These are phyloP conservation scores for Catharus minimus DNA, from an alignment of 2,113 vertebrate genomes.

Conservation along the genomic window DNA sequence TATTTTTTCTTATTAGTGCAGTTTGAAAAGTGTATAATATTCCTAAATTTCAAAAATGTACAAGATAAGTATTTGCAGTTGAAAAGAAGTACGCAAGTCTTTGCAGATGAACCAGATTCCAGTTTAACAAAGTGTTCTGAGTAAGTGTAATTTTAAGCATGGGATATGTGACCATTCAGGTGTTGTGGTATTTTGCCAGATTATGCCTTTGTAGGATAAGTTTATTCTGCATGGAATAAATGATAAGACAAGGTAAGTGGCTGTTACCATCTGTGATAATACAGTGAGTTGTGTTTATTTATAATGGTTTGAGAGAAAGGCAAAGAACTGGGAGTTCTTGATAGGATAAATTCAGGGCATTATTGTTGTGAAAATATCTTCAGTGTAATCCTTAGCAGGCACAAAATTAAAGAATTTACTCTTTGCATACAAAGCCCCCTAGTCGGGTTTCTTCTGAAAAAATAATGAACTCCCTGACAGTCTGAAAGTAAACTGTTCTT, in stretches of 20 bases:
- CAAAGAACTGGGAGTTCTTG: background rate
- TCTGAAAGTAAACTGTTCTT: background rate
- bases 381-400: background rate
- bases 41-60: background rate
- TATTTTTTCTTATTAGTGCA: background rate
- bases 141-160: background rate
- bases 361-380: background rate
- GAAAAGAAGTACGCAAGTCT: background rate
- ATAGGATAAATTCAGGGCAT: background rate
- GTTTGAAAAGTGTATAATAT: background rate
- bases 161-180: background rate
- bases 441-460: background rate
- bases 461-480: background rate
- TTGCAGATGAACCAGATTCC: background rate
- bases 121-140: background rate
- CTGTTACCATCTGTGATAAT: background rate
- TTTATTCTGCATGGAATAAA: background rate
- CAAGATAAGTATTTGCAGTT: background rate
- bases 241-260: background rate
- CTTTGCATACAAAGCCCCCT: fast-evolving
- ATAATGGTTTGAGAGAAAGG: background rate
- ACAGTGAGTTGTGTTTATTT: background rate
- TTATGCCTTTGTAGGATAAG: background rate
- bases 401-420: background rate
- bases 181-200: background rate